Conservation (phyloP, 2,113 vertebrate genomes). For the Alosa alosa region DNA sequence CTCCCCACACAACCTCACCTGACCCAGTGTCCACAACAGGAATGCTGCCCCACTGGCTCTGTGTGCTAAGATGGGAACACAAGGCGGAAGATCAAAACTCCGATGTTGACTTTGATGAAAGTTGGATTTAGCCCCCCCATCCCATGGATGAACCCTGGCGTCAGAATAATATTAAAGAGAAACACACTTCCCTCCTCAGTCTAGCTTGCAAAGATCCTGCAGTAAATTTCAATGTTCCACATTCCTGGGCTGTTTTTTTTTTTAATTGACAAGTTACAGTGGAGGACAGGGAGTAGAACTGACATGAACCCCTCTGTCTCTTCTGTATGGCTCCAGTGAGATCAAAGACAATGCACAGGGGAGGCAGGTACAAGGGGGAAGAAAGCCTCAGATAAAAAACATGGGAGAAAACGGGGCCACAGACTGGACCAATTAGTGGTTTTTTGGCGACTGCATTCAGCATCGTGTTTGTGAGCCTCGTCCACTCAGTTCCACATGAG, state of each 20-base stretch:
- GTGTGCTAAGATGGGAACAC: not conserved
- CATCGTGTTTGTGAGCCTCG: too few species aligned
- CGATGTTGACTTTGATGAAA: not conserved
- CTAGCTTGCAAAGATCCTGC: not conserved
- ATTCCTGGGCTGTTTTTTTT: not conserved
- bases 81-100: not conserved
- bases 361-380: not conserved
- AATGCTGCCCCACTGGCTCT: not conserved
- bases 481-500: too few species aligned
- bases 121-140: not conserved
- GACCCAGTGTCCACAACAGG: not conserved
- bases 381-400: not conserved
- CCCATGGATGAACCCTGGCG: not conserved
- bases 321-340: constrained; percentile 3
- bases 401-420: not conserved
- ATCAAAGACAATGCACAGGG: constrained; percentile 26
- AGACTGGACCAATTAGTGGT: constrained; percentile 1
- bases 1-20: not conserved
- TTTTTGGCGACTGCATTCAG: too few species aligned
- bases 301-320: constrained; percentile 14
- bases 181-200: not conserved
- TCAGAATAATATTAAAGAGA: not conserved
- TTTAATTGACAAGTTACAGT: not conserved
- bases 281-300: not conserved
- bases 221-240: not conserved